These are phyloP conservation scores for Morelia viridis DNA, from an alignment of 2,797 vertebrate species.

Conservation along the genomic window DNA sequence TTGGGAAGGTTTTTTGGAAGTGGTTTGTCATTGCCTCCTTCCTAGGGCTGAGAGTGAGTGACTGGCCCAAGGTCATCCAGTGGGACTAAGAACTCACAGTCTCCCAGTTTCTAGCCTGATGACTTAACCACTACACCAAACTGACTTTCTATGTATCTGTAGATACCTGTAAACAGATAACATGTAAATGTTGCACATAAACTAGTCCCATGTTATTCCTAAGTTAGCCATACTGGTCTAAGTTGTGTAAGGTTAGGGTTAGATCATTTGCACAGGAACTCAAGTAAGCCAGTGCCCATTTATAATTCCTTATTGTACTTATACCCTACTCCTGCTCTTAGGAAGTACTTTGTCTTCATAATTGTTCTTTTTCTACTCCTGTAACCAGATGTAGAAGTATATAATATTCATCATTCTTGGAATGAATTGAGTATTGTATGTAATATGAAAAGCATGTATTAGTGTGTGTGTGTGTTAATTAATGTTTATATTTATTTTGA, in stretches of 20 bases:
- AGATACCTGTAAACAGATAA: neutral
- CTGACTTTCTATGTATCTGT: neutral
- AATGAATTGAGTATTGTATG: neutral
- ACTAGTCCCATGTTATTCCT: neutral
- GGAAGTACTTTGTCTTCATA: neutral
- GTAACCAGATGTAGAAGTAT: neutral
- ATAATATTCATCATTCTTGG: neutral
- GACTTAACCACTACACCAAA: neutral
- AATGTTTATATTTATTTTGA: conserved; percentile 50
- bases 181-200: neutral
- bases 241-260: neutral
- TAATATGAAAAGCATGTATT: neutral
- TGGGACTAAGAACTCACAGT: neutral
- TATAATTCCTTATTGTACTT: neutral
- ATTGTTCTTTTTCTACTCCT: neutral
- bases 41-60: neutral
- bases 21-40: neutral
- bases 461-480: neutral
- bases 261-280: neutral
- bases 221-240: neutral
- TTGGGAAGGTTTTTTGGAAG: neutral
- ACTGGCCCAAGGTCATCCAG: neutral
- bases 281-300: too few relatives aligned
- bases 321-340: neutral
- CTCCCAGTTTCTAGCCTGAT: neutral